phyloP scores from a whole-genome alignment of 2,888 invertebrate species.

The Cheilosia variabilis region DNA sequence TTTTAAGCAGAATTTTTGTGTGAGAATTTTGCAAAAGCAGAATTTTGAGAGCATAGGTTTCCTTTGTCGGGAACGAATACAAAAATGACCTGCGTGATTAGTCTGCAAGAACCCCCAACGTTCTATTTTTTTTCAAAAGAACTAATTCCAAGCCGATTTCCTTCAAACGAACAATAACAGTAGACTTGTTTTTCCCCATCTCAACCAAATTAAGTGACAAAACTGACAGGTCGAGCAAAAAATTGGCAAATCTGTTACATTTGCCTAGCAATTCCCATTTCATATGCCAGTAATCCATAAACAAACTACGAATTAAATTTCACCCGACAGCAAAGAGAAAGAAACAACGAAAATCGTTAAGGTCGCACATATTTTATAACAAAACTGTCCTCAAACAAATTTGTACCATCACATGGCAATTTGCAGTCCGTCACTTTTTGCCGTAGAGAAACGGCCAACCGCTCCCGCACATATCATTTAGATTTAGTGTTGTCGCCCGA shows the following conservation, averaged over 20 bases:
- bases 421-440: constrained; percentile 74
- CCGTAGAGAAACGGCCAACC: background rate
- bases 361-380: constrained; percentile 59
- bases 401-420: constrained; percentile 73
- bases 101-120: too few relatives aligned
- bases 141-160: too few relatives aligned
- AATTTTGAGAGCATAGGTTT: too few relatives aligned
- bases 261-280: background rate
- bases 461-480: constrained; percentile 70
- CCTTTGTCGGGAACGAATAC: too few relatives aligned
- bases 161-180: too few relatives aligned
- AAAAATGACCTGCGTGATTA: too few relatives aligned
- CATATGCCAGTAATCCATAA: constrained; percentile 11
- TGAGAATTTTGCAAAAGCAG: too few relatives aligned
- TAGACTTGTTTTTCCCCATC: too few relatives aligned
- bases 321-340: background rate
- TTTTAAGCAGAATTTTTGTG: too few relatives aligned
- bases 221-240: background rate
- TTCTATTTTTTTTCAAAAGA: too few relatives aligned
- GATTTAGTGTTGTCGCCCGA: constrained; percentile 62
- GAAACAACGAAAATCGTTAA: constrained; percentile 8
- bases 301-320: constrained; percentile 51
- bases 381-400: constrained; percentile 74
- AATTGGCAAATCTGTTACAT: background rate
- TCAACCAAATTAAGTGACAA: background rate